Conservation (phyloP, 1,140 invertebrate genomes). For the Calliphora vicina region DNA sequence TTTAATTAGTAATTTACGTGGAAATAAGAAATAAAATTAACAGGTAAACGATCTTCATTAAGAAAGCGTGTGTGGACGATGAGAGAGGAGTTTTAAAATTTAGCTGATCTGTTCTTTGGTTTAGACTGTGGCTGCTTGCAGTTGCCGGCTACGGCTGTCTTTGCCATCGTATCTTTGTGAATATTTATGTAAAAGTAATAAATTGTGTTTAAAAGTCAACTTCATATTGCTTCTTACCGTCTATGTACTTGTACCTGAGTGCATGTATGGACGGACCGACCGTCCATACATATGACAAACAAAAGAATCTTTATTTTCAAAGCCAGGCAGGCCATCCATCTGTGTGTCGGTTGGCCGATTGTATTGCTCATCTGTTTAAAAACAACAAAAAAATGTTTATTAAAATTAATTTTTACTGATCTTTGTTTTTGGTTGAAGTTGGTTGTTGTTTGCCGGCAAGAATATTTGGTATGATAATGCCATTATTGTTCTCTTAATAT, state of each 20-base stretch:
- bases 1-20: constrained; percentile 5
- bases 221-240: neutral
- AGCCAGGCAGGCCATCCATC: neutral
- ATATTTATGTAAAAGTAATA: constrained; percentile 12
- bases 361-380: neutral
- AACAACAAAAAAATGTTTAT: neutral
- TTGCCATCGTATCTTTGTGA: neutral
- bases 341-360: neutral
- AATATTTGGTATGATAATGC: neutral
- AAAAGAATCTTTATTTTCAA: neutral
- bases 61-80: neutral
- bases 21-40: neutral
- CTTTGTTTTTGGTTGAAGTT: neutral
- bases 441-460: no score
- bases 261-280: no score
- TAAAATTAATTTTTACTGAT: neutral
- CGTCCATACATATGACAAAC: neutral
- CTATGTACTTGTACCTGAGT: neutral
- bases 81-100: neutral
- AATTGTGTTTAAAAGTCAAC: constrained; percentile 26
- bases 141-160: no score
- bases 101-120: neutral
- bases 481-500: neutral
- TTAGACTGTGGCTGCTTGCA: neutral
- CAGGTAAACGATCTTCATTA: neutral